These are phyloP conservation scores for Podarcis cretensis DNA, from an alignment of 2,113 vertebrate genomes.

Conservation along the genomic window DNA sequence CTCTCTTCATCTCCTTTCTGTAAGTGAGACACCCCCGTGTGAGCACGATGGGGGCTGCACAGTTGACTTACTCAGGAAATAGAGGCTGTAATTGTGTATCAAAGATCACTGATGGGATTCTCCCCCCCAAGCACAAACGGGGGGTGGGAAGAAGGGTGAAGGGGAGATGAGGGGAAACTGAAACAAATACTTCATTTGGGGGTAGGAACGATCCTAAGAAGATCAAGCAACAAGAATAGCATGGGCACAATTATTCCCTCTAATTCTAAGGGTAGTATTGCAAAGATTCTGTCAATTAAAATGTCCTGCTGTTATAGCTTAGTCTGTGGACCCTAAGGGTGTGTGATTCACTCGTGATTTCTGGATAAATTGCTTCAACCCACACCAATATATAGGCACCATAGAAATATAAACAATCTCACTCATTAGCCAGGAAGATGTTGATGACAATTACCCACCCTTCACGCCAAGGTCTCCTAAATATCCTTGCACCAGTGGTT, in stretches of 20 bases:
- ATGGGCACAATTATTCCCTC: not conserved
- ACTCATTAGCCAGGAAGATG: not conserved
- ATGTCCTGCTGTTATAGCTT: not conserved
- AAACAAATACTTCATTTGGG: not conserved
- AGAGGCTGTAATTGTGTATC: conserved; percentile 55
- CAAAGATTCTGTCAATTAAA: not conserved
- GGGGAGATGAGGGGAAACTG: not conserved
- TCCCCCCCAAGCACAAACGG: not conserved
- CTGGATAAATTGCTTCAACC: not conserved
- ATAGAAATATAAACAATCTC: not conserved
- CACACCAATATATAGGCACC: not conserved
- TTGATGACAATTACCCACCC: no score
- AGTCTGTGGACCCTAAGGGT: not conserved
- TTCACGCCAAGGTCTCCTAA: not conserved
- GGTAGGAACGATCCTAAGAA: not conserved
- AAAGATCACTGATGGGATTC: conserved; percentile 55
- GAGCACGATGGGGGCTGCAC: conserved; percentile 50
- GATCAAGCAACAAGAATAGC: not conserved
- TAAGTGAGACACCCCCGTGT: conserved; percentile 53
- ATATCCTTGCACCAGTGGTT: not conserved
- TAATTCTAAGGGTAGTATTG: not conserved
- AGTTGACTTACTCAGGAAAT: conserved; percentile 67
- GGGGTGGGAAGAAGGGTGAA: not conserved
- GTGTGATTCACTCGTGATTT: not conserved
- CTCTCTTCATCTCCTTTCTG: conserved; percentile 36